phyloP scores from a whole-genome alignment of 2,888 invertebrate species.

The Sympetrum striolatum region DNA sequence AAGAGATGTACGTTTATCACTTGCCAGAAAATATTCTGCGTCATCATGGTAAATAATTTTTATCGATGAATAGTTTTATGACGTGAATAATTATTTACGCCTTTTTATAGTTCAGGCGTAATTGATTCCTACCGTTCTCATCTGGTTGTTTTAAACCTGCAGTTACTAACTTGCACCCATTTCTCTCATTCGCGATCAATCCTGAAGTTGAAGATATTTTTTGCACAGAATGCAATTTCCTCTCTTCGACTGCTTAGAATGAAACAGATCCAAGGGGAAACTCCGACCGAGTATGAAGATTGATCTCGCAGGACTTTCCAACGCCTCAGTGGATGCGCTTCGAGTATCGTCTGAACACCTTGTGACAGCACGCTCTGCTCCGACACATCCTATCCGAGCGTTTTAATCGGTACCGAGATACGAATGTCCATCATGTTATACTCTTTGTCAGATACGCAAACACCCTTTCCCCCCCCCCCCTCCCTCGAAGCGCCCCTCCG shows the following conservation, averaged over 20 bases:
- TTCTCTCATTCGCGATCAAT: too few species aligned
- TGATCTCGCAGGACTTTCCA: background rate
- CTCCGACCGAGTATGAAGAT: background rate
- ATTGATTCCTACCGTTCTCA: background rate
- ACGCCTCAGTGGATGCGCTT: background rate
- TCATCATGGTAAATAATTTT: too few species aligned
- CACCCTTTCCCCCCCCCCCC: background rate
- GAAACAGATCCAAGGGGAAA: background rate
- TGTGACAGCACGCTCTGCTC: background rate
- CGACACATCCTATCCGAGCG: background rate
- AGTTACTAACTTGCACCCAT: too few species aligned
- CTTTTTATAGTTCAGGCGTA: background rate
- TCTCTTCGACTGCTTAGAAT: too few species aligned
- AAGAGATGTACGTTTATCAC: too few species aligned
- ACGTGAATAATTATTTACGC: background rate
- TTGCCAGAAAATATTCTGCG: too few species aligned
- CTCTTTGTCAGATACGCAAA: background rate
- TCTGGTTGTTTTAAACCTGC: too few species aligned
- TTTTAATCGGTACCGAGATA: background rate
- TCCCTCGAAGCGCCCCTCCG: background rate
- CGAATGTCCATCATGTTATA: slow-evolving; percentile 8
- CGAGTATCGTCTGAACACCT: background rate
- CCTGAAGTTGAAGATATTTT: too few species aligned
- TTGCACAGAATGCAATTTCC: too few species aligned
- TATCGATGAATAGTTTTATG: too few species aligned